phyloP scores from a whole-genome alignment of 2,888 invertebrate genomes.

The Acrocyrtus sp. region DNA sequence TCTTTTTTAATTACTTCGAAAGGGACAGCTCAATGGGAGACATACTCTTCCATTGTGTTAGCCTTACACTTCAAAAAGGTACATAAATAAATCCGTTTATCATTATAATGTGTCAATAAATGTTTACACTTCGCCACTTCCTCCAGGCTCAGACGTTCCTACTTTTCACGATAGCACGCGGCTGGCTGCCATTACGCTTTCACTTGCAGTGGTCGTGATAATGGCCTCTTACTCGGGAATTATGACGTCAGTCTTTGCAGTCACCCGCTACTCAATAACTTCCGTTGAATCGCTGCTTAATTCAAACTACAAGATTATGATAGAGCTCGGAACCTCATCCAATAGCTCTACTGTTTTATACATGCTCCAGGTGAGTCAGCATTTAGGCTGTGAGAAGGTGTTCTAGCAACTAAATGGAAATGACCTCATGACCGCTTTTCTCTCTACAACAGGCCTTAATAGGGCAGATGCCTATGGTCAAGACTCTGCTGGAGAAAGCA shows the following conservation, averaged over 20 bases:
- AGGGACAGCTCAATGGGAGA: constrained; percentile 4
- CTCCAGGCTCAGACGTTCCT: background rate
- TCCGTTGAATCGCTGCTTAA: constrained; percentile 43
- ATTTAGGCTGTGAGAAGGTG: background rate
- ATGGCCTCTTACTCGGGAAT: constrained; percentile 49
- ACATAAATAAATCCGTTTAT: background rate
- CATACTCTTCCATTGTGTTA: constrained; percentile 27
- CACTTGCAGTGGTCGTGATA: constrained; percentile 32
- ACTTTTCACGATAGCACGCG: constrained; percentile 16
- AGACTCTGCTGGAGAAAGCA: constrained; percentile 11
- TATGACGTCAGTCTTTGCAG: constrained; percentile 49
- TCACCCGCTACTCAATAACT: constrained; percentile 40
- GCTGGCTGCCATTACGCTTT: constrained; percentile 12
- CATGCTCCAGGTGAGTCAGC: constrained; percentile 42
- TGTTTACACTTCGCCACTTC: background rate
- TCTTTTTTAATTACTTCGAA: constrained; percentile 22
- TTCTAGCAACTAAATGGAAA: background rate
- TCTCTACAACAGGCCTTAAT: background rate
- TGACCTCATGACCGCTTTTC: background rate
- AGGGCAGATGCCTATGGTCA: background rate
- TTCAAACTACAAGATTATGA: constrained; percentile 36
- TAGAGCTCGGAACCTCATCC: constrained; percentile 23
- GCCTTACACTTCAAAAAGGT: constrained; percentile 36
- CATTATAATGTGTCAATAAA: background rate
- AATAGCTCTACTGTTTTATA: constrained; percentile 23